Percentiles rank a stretch among this genome's conserved stretches.
phyloP scores from a whole-genome alignment of 2,113 vertebrate species.

The Circaetus gallicus region DNA sequence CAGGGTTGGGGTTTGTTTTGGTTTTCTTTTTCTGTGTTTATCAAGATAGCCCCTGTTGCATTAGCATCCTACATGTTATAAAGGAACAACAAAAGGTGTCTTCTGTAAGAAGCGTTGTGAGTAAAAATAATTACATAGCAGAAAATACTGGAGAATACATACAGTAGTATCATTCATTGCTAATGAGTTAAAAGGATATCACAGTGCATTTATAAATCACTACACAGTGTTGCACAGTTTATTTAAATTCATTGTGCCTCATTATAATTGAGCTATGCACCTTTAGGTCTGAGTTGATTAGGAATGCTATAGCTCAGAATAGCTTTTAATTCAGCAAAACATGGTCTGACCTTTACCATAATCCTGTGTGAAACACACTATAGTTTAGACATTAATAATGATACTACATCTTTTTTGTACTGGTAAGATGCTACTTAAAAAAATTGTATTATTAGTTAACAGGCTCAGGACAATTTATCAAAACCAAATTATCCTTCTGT shows the following conservation, averaged over 20 bases:
- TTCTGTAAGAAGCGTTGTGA: constrained; percentile 58
- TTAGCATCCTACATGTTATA: constrained; percentile 15
- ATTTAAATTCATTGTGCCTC: constrained; percentile 99
- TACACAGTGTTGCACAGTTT: constrained; percentile 91
- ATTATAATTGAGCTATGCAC: constrained; percentile 99
- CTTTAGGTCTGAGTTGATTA: constrained; percentile 99
- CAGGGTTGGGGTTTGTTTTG: neutral
- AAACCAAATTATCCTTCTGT: constrained; percentile 98
- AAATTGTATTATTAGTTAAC: constrained; percentile 99
- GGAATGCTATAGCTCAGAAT: constrained; percentile 98
- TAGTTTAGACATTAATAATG: constrained; percentile 99
- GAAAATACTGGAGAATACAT: constrained; percentile 71
- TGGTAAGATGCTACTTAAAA: constrained; percentile 89
- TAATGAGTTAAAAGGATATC: constrained; percentile 99
- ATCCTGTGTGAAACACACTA: constrained; percentile 95
- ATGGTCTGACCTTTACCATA: constrained; percentile 98
- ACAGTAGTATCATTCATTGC: constrained; percentile 87
- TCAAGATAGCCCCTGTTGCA: neutral
- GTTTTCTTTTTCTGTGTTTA: neutral
- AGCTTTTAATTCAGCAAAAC: constrained; percentile 99
- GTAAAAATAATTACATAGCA: constrained; percentile 77
- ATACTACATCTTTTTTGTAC: constrained; percentile 89
- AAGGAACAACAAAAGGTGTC: constrained; percentile 41
- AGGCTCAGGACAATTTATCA: constrained; percentile 93
- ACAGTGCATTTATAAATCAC: constrained; percentile 96